Base-by-base conservation (phyloP, 2,888 invertebrate species). In the Drosophila stalkeri region DNA sequence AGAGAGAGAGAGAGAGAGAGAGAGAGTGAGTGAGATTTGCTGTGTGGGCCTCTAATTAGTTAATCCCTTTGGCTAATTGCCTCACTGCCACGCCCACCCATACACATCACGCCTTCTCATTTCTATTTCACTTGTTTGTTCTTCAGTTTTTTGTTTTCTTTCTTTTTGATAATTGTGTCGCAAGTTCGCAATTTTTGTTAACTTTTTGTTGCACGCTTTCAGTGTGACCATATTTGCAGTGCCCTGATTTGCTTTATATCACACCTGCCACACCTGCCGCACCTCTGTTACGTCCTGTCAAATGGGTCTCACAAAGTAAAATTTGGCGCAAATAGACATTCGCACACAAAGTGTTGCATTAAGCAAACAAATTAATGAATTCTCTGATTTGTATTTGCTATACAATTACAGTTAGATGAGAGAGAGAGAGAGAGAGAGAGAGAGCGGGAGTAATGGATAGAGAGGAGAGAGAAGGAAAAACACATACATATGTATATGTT, bases 51-150 rank as follows among this genome's bases (percentile, higher is more conserved):
- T 79, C 92, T 92, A 92, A 92, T 92, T 92, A 92, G 92, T 91
- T 92, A 91, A 91, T 90, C 88, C 81, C 39, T 84, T 80, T 83
- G 90, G 86, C 91, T 92, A 92, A 92, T 92, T 92, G 91, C 72
- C 67, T 20, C 71, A 61, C 56, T 70, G 79, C 73, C 86, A 86
- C 84, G 79, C 84, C 89, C 66, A 57, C 52, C 59, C 31, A 43
- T 20, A 4, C 33, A 51, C 2, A 20, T 8, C 14, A 14, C 39
- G 27, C 70, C 63, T 73, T 73, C 65, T 12, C 35, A 20, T 52
- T 52, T 62, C 60, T 56, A 60, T 65, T 64, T 72, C 33, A 33
- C 44, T 54, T 46, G 31, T 49, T 47, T 66, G 54, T 68, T 63
- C 72, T 70, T 77, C 47, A 57, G n/a, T n/a, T 27, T 72, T 72